These are phyloP conservation scores for Agrilus planipennis DNA, from an alignment of 1,140 invertebrate genomes.

Conservation along the genomic window DNA sequence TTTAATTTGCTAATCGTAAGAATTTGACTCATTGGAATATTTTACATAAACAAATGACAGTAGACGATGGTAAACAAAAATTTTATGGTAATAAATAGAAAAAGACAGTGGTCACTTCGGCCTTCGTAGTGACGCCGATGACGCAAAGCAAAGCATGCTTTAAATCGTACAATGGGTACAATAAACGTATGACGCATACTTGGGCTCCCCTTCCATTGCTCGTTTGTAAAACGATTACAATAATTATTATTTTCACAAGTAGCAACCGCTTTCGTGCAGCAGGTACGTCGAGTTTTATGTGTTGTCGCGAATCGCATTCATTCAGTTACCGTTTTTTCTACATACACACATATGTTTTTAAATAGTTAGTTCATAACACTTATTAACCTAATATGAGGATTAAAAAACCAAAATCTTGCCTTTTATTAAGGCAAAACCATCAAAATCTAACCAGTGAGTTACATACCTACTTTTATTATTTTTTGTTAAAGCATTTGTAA, in stretches of 20 bases:
- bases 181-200: conserved; percentile 12
- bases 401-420: conserved; percentile 49
- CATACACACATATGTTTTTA: too few species aligned
- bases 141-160: conserved; percentile 9
- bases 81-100: conserved; percentile 5
- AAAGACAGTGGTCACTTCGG: conserved; percentile 4
- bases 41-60: too few species aligned
- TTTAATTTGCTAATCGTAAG: too few species aligned
- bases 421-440: conserved; percentile 43
- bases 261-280: too few species aligned
- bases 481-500: too few species aligned
- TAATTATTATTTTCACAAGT: too few species aligned
- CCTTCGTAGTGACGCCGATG: conserved; percentile 7
- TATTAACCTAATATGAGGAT: conserved; percentile 45
- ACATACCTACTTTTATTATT: too few species aligned
- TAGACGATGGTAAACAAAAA: conserved; percentile 1
- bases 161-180: conserved; percentile 8
- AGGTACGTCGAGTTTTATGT: too few species aligned
- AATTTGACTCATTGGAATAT: too few species aligned
- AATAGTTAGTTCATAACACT: conserved; percentile 11
- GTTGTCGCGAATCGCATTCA: too few species aligned
- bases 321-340: too few species aligned
- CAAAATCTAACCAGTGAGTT: conserved; percentile 10
- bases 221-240: too few species aligned
- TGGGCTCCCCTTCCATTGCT: conserved; percentile 4